Evolutionary conservation across 2,888 invertebrate species (phyloP).

Genomic region (Autographa pulchrina): DNA sequence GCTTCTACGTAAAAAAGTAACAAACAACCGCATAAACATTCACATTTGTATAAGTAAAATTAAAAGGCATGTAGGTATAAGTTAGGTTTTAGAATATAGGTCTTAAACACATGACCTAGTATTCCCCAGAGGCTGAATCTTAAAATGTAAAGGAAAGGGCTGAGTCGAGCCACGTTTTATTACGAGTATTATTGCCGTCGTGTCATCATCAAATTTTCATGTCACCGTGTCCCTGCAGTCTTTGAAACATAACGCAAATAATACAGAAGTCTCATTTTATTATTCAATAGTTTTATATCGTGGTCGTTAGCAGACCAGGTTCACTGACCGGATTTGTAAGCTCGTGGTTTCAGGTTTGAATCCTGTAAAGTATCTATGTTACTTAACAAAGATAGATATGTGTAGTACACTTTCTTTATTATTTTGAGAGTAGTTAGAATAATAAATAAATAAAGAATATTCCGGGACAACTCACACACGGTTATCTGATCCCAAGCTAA

Average conservation of each 20-base stretch:
- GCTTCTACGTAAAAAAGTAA: no score
- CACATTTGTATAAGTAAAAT: neutral
- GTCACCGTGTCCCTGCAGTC: conserved; percentile 32
- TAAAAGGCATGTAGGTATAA: neutral
- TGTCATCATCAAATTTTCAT: conserved; percentile 65
- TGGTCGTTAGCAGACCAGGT: no score
- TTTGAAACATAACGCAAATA: neutral
- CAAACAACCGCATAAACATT: neutral
- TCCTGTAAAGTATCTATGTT: no score
- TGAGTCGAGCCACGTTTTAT: conserved; percentile 51
- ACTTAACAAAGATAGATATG: no score
- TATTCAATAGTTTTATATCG: no score
- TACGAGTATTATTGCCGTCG: conserved; percentile 60
- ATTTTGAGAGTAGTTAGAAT: no score
- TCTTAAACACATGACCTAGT: neutral
- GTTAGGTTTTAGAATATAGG: neutral
- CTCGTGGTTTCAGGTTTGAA: no score
- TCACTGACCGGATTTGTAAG: no score
- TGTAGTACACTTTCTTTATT: no score
- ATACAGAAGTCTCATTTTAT: conserved; percentile 14
- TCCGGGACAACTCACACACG: no score
- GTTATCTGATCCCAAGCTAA: no score
- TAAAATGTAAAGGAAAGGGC: conserved; percentile 49
- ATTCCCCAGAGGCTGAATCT: conserved; percentile 4
- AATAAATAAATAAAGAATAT: no score